Percentiles rank a stretch among this genome's conserved stretches.
Evolutionary conservation across 2,797 vertebrate species (phyloP).

Genomic region (Epinephelus malabaricus): DNA sequence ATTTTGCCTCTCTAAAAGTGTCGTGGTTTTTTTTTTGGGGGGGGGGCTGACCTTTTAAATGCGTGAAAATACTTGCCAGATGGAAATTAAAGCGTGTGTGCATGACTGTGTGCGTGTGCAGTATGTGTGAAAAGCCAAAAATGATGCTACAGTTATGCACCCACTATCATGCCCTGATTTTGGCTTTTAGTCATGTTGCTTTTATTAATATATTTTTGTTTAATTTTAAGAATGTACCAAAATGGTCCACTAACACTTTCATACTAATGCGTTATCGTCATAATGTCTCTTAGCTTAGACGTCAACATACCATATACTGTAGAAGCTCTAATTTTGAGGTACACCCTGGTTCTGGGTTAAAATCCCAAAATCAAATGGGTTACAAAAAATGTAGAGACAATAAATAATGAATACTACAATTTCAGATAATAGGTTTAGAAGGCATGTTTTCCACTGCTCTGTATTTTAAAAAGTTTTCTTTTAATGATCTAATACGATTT

Average conservation of each 20-base stretch:
- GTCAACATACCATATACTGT: background rate
- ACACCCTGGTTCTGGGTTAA: background rate
- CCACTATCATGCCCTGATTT: background rate
- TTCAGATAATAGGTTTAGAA: background rate
- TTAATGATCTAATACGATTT: too few species aligned
- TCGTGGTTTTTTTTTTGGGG: background rate
- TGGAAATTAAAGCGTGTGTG: slow-evolving; percentile 32
- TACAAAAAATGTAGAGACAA: background rate
- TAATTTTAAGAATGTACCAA: background rate
- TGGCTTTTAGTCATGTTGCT: background rate
- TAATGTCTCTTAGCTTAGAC: too few species aligned
- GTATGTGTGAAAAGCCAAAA: slow-evolving; percentile 21
- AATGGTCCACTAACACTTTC: background rate
- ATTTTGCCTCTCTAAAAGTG: slow-evolving; percentile 32
- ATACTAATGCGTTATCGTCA: background rate
- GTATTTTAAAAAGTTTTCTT: too few species aligned
- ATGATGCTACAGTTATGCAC: slow-evolving; percentile 12
- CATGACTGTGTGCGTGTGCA: slow-evolving; percentile 4
- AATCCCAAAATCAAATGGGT: background rate
- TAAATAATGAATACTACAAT: background rate
- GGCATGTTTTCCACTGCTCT: too few species aligned
- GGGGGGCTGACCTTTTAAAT: slow-evolving; percentile 52
- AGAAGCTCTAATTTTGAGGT: background rate
- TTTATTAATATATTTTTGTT: background rate
- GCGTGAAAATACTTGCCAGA: slow-evolving; percentile 35